Evolutionary conservation across 1,140 invertebrate genomes (phyloP), one percentile per base, ranked within the genome.

Genomic region (Leptinotarsa undecemlineata): DNA sequence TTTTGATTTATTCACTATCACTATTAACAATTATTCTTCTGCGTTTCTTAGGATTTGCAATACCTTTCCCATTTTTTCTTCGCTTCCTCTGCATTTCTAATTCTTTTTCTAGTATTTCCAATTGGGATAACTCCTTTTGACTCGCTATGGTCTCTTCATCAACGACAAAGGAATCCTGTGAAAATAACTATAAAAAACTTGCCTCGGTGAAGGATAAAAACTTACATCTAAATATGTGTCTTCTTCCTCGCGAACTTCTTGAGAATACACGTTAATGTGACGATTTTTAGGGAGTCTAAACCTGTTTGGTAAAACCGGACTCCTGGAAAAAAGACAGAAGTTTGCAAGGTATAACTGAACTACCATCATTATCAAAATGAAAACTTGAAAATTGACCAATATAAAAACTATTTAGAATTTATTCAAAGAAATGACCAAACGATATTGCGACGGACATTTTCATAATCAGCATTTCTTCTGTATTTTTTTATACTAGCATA

Each of bases 101-200:
- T 75, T 79, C 66, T 60, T 73, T 76, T 76, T 84, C 83, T 48
- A 82, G 71, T 66, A 82, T 63, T 62, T 81, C 80, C 73, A 84
- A 74, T 67, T 83, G 73, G 13, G 82, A 80, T 15, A 84, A 48
- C 23, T 82, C 76, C 17, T 72, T 33, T 8, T 72, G 42, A 61
- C 66, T 23, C 4, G 68, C 67, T 19, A 66, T 47, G 15, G 77
- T 76, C 21, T 79, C 75, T 21, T 82, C 82, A 48, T 80, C 66
- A 15, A 83, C 80, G 66, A 79, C 81, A 72, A 85, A 85, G 3
- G 81, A 81, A 81, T 85, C 84, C 81, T 83, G 71, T 51, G 42
- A 48, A 69, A 69, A 69, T 42, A 15, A 61, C n/a, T 20, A 61
- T n/a, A 13, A 61, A 3, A 4, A 19, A 72, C 8, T 57, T 4